A percentile compares a stretch with the other conserved stretches of the same genome.
These are phyloP conservation scores for Acanthacorydalis orientalis DNA, from an alignment of 2,888 invertebrate genomes.

Conservation along the genomic window DNA sequence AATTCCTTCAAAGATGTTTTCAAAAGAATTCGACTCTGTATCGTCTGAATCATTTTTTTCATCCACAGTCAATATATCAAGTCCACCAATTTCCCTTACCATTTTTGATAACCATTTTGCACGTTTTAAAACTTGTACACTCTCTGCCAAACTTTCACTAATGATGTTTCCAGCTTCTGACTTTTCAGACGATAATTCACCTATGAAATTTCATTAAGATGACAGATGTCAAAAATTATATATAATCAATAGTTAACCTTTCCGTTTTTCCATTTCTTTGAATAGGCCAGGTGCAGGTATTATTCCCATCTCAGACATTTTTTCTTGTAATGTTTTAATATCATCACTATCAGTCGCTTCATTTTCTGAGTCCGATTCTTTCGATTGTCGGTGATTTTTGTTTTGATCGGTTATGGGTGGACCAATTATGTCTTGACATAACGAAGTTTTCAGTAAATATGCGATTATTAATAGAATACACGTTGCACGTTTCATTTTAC, in stretches of 20 bases:
- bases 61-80: conserved; percentile 22
- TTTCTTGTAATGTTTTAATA: neutral
- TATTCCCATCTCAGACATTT: conserved; percentile 17
- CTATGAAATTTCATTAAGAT: conserved; percentile 5
- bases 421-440: conserved; percentile 1
- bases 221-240: neutral
- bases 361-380: conserved; percentile 14
- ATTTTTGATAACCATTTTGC: conserved; percentile 27
- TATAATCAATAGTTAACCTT: conserved; percentile 14
- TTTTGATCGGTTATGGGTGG: conserved; percentile 7
- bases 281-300: conserved; percentile 25
- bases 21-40: conserved; percentile 26
- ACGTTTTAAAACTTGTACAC: conserved; percentile 21
- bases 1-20: conserved; percentile 30
- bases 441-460: too few relatives aligned
- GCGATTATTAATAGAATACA: too few relatives aligned
- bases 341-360: neutral
- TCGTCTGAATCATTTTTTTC: conserved; percentile 17
- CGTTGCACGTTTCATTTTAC: too few relatives aligned
- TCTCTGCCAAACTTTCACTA: conserved; percentile 17
- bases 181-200: conserved; percentile 4
- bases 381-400: conserved; percentile 21
- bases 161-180: conserved; percentile 4
- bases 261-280: conserved; percentile 21
- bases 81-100: conserved; percentile 25